These are phyloP conservation scores for Myrmecobius fasciatus DNA, from an alignment of 2,113 vertebrate species.

Conservation along the genomic window DNA sequence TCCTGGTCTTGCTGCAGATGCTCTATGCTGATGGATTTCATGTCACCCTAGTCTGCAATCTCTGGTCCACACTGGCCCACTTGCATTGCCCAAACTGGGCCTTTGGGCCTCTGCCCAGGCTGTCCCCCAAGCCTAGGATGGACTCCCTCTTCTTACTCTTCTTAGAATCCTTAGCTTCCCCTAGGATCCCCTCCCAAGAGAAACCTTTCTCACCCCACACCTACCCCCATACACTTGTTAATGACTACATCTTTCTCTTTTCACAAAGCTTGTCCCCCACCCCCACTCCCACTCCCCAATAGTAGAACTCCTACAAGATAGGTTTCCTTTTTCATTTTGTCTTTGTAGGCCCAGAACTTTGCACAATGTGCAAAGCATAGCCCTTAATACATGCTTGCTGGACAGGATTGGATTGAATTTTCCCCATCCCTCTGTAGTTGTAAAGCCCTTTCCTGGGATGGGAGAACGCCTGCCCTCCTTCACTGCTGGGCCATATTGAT, in stretches of 20 bases:
- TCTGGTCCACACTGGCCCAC: background rate
- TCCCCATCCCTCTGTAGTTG: background rate
- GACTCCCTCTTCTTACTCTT: background rate
- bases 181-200: background rate
- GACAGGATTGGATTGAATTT: background rate
- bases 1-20: background rate
- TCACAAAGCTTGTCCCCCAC: too few relatives aligned
- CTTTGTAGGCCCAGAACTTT: background rate
- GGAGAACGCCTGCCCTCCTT: constrained; percentile 47
- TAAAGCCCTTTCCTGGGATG: constrained; percentile 8
- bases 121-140: background rate
- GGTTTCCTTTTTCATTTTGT: too few relatives aligned
- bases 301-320: too few relatives aligned
- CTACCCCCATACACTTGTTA: background rate
- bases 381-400: background rate
- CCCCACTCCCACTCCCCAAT: too few relatives aligned
- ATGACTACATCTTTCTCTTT: background rate
- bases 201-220: background rate
- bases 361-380: too few relatives aligned
- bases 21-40: background rate
- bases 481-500: constrained; percentile 52
- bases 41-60: too few relatives aligned
- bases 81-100: background rate
- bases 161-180: background rate
- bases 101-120: background rate